Conservation (phyloP, 2,888 invertebrate species). For the Lasius platythorax region DNA sequence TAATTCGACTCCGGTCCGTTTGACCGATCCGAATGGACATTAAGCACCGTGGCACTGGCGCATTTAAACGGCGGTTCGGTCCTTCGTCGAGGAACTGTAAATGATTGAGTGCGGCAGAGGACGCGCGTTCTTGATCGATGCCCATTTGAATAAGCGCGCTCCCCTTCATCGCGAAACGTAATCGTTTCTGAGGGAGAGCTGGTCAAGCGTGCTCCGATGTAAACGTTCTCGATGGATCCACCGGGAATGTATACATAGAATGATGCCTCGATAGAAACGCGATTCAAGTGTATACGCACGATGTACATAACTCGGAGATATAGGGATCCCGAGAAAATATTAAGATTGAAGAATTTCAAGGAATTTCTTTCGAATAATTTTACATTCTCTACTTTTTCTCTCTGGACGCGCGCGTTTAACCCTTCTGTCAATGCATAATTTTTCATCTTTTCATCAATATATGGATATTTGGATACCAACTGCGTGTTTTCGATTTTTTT, state of each 20-base stretch:
- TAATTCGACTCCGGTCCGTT: conserved; percentile 77
- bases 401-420: not conserved
- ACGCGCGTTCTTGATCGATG: conserved; percentile 31
- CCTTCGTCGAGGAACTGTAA: conserved; percentile 39
- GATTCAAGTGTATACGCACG: not conserved
- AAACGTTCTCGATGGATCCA: not conserved
- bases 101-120: conserved; percentile 31
- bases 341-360: not conserved
- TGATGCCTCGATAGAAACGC: not conserved
- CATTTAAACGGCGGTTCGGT: conserved; percentile 52
- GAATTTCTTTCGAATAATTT: not conserved
- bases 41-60: conserved; percentile 66
- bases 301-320: not conserved
- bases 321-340: not conserved
- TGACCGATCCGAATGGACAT: conserved; percentile 65
- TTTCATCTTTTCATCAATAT: too few species aligned
- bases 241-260: not conserved
- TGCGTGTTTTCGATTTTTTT: too few species aligned
- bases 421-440: too few species aligned
- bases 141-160: conserved; percentile 34
- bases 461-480: too few species aligned
- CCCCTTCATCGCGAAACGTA: conserved; percentile 18
- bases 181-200: conserved; percentile 22
- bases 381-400: too few species aligned
- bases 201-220: not conserved